These are phyloP conservation scores for Papio anubis DNA, from an alignment of 2,113 vertebrate genomes.

Conservation along the genomic window DNA sequence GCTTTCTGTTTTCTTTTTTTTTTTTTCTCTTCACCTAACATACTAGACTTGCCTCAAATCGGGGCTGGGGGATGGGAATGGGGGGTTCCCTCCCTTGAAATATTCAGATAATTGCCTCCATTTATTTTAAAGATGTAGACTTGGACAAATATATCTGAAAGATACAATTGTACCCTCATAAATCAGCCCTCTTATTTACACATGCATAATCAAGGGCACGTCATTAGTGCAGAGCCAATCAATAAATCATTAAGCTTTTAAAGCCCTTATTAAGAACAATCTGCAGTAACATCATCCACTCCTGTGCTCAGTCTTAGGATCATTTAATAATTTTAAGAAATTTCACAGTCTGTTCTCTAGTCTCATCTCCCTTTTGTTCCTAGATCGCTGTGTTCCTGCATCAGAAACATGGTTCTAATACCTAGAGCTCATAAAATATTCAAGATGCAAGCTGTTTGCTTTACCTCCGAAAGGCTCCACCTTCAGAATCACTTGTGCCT, in stretches of 20 bases:
- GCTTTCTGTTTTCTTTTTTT: no score
- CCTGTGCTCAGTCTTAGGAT: background rate
- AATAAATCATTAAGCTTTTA: conserved; percentile 64
- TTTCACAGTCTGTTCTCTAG: conserved; percentile 42
- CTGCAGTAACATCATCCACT: conserved; percentile 9
- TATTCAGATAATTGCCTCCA: conserved; percentile 42
- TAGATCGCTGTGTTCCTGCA: conserved; percentile 51
- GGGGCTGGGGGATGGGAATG: no score
- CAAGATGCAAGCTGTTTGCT: conserved; percentile 75
- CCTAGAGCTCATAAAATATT: conserved; percentile 78
- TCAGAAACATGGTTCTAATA: conserved; percentile 65
- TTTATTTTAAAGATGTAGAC: conserved; percentile 59
- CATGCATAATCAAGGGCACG: background rate
- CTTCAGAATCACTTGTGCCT: conserved; percentile 18
- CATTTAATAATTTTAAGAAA: conserved; percentile 53
- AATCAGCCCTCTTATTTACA: conserved; percentile 63
- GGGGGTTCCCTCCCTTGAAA: background rate
- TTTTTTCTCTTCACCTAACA: background rate
- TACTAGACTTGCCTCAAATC: background rate
- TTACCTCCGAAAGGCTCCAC: conserved; percentile 55
- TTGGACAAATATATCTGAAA: conserved; percentile 59
- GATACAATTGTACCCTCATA: background rate
- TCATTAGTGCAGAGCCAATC: conserved; percentile 44
- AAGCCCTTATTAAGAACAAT: conserved; percentile 47
- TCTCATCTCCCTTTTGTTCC: conserved; percentile 60